Evolutionary conservation across 2,797 vertebrate species (phyloP).

Genomic region (Heterohyrax brucei): DNA sequence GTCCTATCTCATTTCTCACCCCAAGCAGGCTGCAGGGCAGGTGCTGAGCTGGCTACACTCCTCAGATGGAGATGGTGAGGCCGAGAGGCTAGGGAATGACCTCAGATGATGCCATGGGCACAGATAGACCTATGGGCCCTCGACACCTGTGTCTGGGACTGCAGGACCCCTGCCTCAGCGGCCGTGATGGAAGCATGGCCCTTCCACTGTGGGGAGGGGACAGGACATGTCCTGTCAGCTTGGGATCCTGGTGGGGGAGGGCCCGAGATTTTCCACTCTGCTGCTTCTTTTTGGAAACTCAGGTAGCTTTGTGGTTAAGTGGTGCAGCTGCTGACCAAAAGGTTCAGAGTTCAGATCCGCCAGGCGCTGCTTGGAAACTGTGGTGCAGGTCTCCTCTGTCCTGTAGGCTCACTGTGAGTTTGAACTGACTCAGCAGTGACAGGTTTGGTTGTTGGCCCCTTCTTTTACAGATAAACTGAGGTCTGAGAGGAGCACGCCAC

Average conservation of each 20-base stretch:
- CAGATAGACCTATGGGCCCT: accelerated
- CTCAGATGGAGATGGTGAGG: background rate
- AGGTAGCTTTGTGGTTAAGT: too few relatives aligned
- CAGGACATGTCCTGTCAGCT: background rate
- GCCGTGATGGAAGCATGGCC: accelerated
- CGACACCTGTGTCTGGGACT: background rate
- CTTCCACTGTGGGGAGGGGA: constrained; percentile 67
- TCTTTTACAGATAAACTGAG: background rate
- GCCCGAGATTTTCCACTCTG: background rate
- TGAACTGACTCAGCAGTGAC: too few relatives aligned
- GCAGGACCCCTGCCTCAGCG: background rate
- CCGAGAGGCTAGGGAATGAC: background rate
- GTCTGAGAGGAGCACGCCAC: background rate
- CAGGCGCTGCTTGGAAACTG: too few relatives aligned
- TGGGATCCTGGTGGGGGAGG: background rate
- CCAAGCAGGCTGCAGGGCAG: too few relatives aligned
- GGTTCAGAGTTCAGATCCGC: too few relatives aligned
- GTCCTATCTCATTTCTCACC: background rate
- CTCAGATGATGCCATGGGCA: accelerated
- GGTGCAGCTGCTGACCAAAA: too few relatives aligned
- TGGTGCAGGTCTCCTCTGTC: too few relatives aligned
- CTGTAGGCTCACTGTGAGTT: too few relatives aligned
- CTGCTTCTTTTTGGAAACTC: too few relatives aligned
- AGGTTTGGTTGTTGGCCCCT: too few relatives aligned
- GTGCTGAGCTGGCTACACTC: too few relatives aligned